Conservation (phyloP, 92 coral and sea anemone species). For the Phymanthus crucifer region DNA sequence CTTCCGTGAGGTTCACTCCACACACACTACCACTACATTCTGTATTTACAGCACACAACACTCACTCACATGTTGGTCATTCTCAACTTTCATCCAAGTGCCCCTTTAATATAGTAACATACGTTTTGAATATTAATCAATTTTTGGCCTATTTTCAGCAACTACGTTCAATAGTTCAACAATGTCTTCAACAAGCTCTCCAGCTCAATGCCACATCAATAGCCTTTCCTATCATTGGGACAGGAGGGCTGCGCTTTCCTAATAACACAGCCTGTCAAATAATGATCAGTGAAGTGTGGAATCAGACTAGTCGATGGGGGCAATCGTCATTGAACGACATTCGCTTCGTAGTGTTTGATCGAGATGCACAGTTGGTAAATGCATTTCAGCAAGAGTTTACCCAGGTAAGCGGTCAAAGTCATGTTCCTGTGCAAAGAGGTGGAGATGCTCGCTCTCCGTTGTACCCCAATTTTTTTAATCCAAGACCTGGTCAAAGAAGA, state of each 20-base stretch:
- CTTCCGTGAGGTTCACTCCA: too few species aligned
- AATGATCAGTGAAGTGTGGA: slow-evolving; percentile 59
- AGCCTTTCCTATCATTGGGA: slow-evolving; percentile 85
- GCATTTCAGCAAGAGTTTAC: slow-evolving; percentile 67
- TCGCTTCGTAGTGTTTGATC: slow-evolving; percentile 71
- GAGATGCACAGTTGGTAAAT: slow-evolving; percentile 53
- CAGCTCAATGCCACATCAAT: slow-evolving; percentile 47
- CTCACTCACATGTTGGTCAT: too few species aligned
- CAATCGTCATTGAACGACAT: slow-evolving; percentile 51
- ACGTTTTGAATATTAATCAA: not conserved
- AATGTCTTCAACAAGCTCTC: slow-evolving; percentile 43
- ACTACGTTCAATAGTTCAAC: slow-evolving; percentile 45
- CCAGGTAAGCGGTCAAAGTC: not conserved
- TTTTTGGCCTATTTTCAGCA: slow-evolving; percentile 32
- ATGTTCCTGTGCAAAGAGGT: not conserved
- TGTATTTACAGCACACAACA: too few species aligned
- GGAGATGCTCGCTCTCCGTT: not conserved
- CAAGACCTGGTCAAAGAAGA: not conserved
- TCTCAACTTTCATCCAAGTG: not conserved
- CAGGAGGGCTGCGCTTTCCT: slow-evolving; percentile 70
- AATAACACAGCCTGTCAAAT: slow-evolving; percentile 50
- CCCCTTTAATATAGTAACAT: too few species aligned
- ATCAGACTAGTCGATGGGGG: slow-evolving; percentile 38
- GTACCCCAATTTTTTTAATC: not conserved
- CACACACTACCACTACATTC: too few species aligned